Evolutionary conservation across 2,888 invertebrate species (phyloP).

Genomic region (Xylocampa areola): DNA sequence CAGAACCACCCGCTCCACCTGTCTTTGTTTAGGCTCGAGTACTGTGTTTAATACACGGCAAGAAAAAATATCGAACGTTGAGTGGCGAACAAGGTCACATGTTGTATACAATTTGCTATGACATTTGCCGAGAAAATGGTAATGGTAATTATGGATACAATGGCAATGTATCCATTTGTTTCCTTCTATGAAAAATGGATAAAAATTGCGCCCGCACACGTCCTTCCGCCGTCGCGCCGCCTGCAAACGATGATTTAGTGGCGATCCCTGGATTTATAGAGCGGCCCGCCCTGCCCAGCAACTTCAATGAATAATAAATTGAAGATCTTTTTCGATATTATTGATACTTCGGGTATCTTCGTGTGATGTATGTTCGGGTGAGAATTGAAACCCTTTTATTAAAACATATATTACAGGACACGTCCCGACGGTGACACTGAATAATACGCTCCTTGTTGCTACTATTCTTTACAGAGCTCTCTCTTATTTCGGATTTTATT

Average conservation of each 20-base stretch:
- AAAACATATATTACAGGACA: conserved; percentile 88
- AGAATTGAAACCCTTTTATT: conserved; percentile 89
- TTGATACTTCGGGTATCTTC: conserved; percentile 84
- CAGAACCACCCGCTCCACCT: conserved; percentile 73
- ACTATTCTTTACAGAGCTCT: conserved; percentile 79
- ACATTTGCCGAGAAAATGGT: conserved; percentile 35
- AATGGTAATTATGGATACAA: conserved; percentile 64
- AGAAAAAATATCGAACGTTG: conserved; percentile 58
- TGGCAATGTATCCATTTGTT: conserved; percentile 73
- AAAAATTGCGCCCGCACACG: conserved; percentile 76
- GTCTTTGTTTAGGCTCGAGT: conserved; percentile 81
- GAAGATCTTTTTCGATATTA: conserved; percentile 86
- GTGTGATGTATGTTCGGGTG: conserved; percentile 84
- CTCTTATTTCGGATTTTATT: conserved; percentile 85
- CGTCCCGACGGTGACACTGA: conserved; percentile 87
- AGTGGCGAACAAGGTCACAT: conserved; percentile 44
- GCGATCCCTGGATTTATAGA: conserved; percentile 84
- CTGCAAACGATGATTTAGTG: conserved; percentile 85
- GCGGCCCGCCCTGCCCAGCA: conserved; percentile 75
- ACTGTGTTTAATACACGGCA: conserved; percentile 77
- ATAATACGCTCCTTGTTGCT: conserved; percentile 87
- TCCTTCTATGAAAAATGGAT: conserved; percentile 73
- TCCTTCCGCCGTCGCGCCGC: conserved; percentile 69
- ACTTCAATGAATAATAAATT: conserved; percentile 88
- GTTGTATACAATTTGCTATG: conserved; percentile 19